Base-by-base conservation (phyloP, 1,140 invertebrate species). In the Ceratitis capitata region DNA sequence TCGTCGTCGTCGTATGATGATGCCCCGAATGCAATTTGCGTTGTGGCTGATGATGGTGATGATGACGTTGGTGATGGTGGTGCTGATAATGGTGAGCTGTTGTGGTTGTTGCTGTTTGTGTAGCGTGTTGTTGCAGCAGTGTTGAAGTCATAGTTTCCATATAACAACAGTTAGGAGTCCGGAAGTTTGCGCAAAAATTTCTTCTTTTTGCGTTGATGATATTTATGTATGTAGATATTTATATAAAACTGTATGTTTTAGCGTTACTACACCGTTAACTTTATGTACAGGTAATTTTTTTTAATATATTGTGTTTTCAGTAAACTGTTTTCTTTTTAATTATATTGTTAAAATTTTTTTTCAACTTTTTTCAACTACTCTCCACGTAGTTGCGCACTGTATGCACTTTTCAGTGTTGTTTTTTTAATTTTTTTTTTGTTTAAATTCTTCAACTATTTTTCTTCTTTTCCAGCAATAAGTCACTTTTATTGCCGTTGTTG, bases 71-170 rank as follows among this genome's bases (percentile, higher is more conserved):
- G n/a, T 83, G 26, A 32, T 83, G 82, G 23, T 84, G 51, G 85
- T 85, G 74, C 85, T 47, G 86, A 49, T 78, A 39, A 78, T 47
- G 45, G 23, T 78, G 23, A 32, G 42, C 19, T 84, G 86, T 85
- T 87, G 88, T 64, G 85, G 85, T 58, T 84, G 83, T 83, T 58
- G 78, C 39, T 74, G 86, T 47, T 23, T 64, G 85, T 51, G 56
- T 39, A 82, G 87, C 86, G 84, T 89, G 89, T 84, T 89, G 88
- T 86, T 91, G 90, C 84, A 91, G 87, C 85, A 91, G 86, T 82
- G 90, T 91, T 87, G 90, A 91, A 91, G 89, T 90, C 90, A 91
- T 91, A 86, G 32, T 85, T 87, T 86, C 74, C 56, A 85, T 85
- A 83, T 82, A n/a, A n/a, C n/a, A n/a, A 51, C 82, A 83, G 74